These are phyloP conservation scores for Pleuronectes platessa DNA, from an alignment of 2,113 vertebrate species.

Conservation along the genomic window DNA sequence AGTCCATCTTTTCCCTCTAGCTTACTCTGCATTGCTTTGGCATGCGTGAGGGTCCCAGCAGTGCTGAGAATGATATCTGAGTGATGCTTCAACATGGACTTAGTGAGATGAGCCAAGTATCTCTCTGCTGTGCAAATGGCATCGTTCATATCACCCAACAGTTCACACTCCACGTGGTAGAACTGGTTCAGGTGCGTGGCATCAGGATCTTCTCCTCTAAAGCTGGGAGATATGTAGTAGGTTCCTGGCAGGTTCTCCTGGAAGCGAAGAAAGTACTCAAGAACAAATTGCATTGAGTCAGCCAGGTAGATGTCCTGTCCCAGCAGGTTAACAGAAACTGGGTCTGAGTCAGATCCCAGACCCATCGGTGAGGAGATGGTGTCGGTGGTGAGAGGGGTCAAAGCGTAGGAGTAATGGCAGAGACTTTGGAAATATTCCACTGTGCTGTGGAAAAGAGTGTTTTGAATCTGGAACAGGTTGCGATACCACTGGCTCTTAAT, in stretches of 20 bases:
- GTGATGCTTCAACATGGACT: constrained; percentile 79
- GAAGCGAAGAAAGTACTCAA: constrained; percentile 86
- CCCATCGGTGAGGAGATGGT: constrained; percentile 86
- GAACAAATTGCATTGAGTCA: constrained; percentile 86
- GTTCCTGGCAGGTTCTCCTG: constrained; percentile 80
- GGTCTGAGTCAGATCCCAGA: constrained; percentile 84
- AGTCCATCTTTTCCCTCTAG: constrained; percentile 69
- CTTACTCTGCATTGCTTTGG: constrained; percentile 65
- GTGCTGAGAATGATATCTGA: constrained; percentile 74
- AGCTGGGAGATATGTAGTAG: constrained; percentile 85
- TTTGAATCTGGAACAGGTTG: constrained; percentile 83
- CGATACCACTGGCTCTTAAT: constrained; percentile 83
- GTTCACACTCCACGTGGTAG: constrained; percentile 85
- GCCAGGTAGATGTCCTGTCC: constrained; percentile 83
- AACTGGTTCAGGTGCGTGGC: constrained; percentile 85
- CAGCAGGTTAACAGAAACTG: constrained; percentile 79
- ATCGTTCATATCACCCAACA: constrained; percentile 80
- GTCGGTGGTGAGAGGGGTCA: constrained; percentile 84
- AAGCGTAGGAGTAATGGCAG: constrained; percentile 80
- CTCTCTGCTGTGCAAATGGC: constrained; percentile 82
- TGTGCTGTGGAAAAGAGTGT: constrained; percentile 84
- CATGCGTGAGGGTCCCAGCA: constrained; percentile 78
- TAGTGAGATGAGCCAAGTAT: constrained; percentile 79
- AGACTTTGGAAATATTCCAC: constrained; percentile 81
- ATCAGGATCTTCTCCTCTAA: constrained; percentile 84